phyloP scores from a whole-genome alignment of 2,113 vertebrate genomes.

The Eidolon helvum region DNA sequence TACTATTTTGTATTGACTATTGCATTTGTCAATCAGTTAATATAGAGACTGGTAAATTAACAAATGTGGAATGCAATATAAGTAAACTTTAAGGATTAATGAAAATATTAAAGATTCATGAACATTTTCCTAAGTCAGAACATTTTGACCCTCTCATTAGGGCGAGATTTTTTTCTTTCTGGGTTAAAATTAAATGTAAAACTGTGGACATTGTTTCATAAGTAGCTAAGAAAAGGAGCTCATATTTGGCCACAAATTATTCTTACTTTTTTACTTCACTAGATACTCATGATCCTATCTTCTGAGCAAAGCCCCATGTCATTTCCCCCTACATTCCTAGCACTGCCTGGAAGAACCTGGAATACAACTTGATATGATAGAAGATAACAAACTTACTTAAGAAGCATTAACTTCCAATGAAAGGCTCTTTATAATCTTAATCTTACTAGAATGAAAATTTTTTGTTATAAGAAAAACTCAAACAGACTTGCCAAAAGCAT shows the following conservation, averaged over 20 bases:
- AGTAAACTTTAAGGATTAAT: not conserved
- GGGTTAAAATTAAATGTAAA: conserved; percentile 21
- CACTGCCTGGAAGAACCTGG: not conserved
- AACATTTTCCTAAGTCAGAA: not conserved
- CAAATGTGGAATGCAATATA: not conserved
- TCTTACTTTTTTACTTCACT: not conserved
- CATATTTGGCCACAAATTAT: not conserved
- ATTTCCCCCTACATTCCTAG: not conserved
- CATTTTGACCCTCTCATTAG: not conserved
- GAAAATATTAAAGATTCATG: conserved; percentile 1
- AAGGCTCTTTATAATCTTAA: not conserved
- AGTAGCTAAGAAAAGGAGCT: not conserved
- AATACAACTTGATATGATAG: not conserved
- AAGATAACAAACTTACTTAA: not conserved
- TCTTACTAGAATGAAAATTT: not conserved
- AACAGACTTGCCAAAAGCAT: not conserved
- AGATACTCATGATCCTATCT: not conserved
- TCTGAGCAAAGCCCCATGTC: not conserved
- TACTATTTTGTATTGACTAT: not conserved
- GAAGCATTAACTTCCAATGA: not conserved
- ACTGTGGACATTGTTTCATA: not conserved
- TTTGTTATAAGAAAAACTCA: not conserved
- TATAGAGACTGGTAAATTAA: not conserved
- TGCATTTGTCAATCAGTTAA: not conserved
- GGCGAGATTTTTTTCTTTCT: not conserved